Evolutionary conservation across 2,113 vertebrate genomes (phyloP).

Genomic region (Solenodon paradoxus): DNA sequence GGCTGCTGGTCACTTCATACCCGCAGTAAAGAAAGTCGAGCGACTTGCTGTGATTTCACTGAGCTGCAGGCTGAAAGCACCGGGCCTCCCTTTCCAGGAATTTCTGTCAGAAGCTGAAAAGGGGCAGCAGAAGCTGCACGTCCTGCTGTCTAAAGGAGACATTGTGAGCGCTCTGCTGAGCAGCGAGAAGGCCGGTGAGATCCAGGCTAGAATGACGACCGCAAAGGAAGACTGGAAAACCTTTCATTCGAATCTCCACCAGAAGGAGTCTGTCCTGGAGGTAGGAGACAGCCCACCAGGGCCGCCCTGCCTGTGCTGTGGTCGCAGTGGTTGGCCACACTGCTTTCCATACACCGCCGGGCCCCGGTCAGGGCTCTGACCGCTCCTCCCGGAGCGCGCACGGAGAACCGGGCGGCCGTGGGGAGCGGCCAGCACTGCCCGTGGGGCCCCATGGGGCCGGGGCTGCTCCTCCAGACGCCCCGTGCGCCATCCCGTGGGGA

Average conservation of each 20-base stretch:
- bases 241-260: slow-evolving; percentile 91
- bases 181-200: slow-evolving; percentile 87
- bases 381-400: too few relatives aligned
- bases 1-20: neutral
- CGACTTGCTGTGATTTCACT: too few relatives aligned
- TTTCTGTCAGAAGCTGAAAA: slow-evolving; percentile 94
- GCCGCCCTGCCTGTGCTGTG: too few relatives aligned
- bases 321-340: neutral
- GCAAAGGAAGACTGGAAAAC: slow-evolving; percentile 94
- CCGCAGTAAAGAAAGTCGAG: neutral
- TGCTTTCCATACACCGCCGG: too few relatives aligned
- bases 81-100: slow-evolving; percentile 85
- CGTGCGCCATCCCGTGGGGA: neutral
- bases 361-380: too few relatives aligned
- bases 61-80: too few relatives aligned
- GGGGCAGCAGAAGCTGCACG: slow-evolving; percentile 92
- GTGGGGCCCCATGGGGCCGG: too few relatives aligned
- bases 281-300: too few relatives aligned
- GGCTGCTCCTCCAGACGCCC: too few relatives aligned
- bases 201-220: slow-evolving; percentile 86
- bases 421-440: too few relatives aligned
- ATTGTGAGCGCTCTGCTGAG: slow-evolving; percentile 89
- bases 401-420: too few relatives aligned
- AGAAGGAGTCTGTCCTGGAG: slow-evolving; percentile 91
- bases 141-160: slow-evolving; percentile 90